Conservation (phyloP, 2,888 invertebrate species). For the Abscondita cerata region DNA sequence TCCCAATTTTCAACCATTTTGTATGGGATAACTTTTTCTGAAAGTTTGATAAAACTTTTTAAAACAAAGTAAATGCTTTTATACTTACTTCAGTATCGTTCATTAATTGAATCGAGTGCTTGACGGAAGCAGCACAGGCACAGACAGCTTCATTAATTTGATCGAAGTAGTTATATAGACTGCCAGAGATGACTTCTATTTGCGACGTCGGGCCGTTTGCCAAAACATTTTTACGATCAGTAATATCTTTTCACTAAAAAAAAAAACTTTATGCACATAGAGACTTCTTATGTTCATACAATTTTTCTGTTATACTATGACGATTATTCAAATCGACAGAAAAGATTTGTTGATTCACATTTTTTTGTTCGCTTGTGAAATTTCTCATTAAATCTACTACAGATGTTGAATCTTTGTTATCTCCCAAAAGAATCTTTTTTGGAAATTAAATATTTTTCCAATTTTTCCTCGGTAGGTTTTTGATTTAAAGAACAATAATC, state of each 20-base stretch:
- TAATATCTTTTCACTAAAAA: constrained; percentile 21
- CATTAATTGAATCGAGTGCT: constrained; percentile 5
- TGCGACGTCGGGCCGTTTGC: constrained; percentile 29
- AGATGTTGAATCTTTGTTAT: not conserved
- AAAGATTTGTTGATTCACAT: constrained; percentile 21
- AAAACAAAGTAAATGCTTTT: not conserved
- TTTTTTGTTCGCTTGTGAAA: constrained; percentile 17
- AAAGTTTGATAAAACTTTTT: constrained; percentile 22
- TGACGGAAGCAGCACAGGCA: constrained; percentile 2
- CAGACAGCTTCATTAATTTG: constrained; percentile 13
- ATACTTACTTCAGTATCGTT: constrained; percentile 15
- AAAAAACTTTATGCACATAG: not conserved
- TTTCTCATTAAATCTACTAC: constrained; percentile 12
- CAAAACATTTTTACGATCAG: constrained; percentile 19
- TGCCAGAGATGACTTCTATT: constrained; percentile 21
- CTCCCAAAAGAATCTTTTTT: not conserved
- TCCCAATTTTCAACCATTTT: constrained; percentile 45
- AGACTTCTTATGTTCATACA: constrained; percentile 22
- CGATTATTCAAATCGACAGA: constrained; percentile 15
- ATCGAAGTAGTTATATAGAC: constrained; percentile 13
- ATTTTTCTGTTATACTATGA: not conserved
- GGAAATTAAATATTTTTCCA: constrained; percentile 14
- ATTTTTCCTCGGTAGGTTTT: constrained; percentile 25
- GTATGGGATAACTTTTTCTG: constrained; percentile 41
- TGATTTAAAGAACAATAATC: constrained; percentile 14